Evolutionary conservation across 2,113 vertebrate genomes (phyloP).

Genomic region (Rousettus leschenaultii): DNA sequence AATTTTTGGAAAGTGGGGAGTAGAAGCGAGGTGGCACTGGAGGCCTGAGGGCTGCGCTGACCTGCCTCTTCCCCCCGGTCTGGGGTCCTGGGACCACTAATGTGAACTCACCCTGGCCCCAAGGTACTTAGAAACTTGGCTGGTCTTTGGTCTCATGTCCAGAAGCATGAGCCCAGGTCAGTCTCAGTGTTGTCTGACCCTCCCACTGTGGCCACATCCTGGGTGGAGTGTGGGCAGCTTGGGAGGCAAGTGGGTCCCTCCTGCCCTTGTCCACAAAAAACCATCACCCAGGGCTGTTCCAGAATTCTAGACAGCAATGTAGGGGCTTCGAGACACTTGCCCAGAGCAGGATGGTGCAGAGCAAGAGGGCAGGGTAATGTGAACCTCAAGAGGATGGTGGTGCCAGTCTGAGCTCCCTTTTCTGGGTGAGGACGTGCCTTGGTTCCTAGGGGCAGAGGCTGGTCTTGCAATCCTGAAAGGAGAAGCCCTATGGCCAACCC

Average conservation of each 20-base stretch:
- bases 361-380: neutral
- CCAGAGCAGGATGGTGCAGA: neutral
- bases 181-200: rapidly evolving
- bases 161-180: neutral
- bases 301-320: rapidly evolving
- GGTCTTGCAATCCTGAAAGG: neutral
- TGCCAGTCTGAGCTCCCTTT: neutral
- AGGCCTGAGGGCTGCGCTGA: neutral
- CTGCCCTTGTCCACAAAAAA: neutral
- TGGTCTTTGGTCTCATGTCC: neutral
- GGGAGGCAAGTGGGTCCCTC: rapidly evolving
- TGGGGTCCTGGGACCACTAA: neutral
- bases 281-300: neutral
- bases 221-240: neutral
- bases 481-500: neutral
- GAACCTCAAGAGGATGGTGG: neutral
- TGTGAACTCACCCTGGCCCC: too few relatives aligned
- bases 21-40: too few relatives aligned
- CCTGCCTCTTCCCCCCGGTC: neutral
- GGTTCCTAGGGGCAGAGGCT: neutral
- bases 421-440: neutral
- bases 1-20: too few relatives aligned
- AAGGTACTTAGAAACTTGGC: neutral
- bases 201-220: neutral
- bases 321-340: neutral